Evolutionary conservation across 1,140 invertebrate species (phyloP).

Genomic region (Paralvinella palmiformis): DNA sequence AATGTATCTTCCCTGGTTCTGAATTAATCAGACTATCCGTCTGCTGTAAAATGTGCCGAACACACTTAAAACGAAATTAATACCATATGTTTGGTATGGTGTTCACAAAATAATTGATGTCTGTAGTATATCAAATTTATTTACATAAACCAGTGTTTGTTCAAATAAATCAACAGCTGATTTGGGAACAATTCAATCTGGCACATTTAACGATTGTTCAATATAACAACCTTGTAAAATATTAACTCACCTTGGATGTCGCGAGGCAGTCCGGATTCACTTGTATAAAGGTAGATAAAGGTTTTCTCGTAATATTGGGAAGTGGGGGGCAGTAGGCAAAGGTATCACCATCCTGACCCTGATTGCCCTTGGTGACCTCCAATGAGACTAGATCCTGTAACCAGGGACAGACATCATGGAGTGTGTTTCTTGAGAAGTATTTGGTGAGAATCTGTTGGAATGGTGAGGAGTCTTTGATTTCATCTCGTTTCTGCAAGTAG

Average conservation of each 20-base stretch:
- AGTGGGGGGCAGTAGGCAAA: slow-evolving; percentile 33
- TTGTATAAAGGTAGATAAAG: slow-evolving; percentile 42
- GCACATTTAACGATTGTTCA: no score
- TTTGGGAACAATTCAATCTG: no score
- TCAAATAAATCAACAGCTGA: no score
- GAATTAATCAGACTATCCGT: no score
- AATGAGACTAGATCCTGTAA: slow-evolving; percentile 31
- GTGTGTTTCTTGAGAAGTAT: slow-evolving; percentile 37
- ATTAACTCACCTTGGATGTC: slow-evolving; percentile 27
- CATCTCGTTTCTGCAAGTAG: slow-evolving; percentile 26
- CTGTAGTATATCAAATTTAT: no score
- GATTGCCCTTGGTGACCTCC: slow-evolving; percentile 20
- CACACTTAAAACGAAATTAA: no score
- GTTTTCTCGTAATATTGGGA: slow-evolving; percentile 38
- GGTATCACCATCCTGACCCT: not conserved
- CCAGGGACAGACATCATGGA: slow-evolving; percentile 38
- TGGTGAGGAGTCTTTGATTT: slow-evolving; percentile 26
- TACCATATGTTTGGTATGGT: no score
- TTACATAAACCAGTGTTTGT: no score
- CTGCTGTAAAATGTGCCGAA: no score
- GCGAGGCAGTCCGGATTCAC: slow-evolving; percentile 33
- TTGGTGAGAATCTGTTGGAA: slow-evolving; percentile 36
- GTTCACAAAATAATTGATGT: no score
- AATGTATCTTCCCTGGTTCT: no score
- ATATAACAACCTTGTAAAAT: no score